phyloP scores from a whole-genome alignment of 1,140 invertebrate genomes.

The Cydia fagiglandana region DNA sequence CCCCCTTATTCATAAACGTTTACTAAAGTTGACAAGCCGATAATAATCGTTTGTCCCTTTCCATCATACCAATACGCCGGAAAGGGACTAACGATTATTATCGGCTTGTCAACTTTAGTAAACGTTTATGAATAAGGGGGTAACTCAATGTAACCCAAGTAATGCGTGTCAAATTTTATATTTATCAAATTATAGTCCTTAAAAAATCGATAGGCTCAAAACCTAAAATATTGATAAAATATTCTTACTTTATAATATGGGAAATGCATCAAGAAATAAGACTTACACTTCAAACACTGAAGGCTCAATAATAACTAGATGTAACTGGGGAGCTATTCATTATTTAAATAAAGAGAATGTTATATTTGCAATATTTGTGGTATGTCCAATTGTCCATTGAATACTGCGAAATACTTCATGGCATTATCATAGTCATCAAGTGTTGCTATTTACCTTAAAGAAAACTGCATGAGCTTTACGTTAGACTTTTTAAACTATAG shows the following conservation, averaged over 20 bases:
- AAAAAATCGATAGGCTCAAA: not conserved
- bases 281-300: constrained; percentile 11
- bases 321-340: not conserved
- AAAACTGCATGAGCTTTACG: not conserved
- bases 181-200: not conserved
- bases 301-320: not conserved
- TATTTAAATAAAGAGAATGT: not conserved
- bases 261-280: constrained; percentile 13
- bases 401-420: constrained; percentile 8
- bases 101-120: too few relatives aligned
- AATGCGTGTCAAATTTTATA: not conserved
- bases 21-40: too few relatives aligned
- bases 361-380: not conserved
- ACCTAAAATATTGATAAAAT: constrained; percentile 17
- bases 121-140: too few relatives aligned
- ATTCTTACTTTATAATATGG: not conserved
- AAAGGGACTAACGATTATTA: too few relatives aligned
- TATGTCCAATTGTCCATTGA: not conserved
- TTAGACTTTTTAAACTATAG: not conserved
- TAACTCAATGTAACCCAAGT: too few relatives aligned
- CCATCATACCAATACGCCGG: too few relatives aligned
- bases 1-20: too few relatives aligned
- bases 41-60: too few relatives aligned
- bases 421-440: not conserved
- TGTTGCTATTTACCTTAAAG: not conserved